Conservation (phyloP, 2,797 vertebrate genomes). For the Cichlasoma orientale region DNA sequence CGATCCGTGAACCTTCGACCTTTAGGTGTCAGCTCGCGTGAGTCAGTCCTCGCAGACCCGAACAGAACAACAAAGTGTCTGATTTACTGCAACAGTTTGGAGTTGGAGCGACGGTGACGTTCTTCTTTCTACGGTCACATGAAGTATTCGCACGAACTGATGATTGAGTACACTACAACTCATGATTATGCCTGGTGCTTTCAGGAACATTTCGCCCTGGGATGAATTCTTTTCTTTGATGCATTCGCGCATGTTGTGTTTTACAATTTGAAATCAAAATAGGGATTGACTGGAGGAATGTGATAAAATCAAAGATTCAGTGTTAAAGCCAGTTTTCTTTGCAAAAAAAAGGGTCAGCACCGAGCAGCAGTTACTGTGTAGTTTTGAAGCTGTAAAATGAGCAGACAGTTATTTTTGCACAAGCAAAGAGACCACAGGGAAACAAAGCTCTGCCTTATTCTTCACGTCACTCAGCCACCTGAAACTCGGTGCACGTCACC, state of each 20-base stretch:
- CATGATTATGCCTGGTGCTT: background rate
- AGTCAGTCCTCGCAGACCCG: background rate
- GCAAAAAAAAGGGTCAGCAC: background rate
- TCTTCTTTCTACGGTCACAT: background rate
- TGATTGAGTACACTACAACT: conserved; percentile 42
- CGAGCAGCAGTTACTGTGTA: background rate
- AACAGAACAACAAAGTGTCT: background rate
- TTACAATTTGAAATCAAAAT: background rate
- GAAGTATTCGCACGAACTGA: background rate
- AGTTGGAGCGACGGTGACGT: background rate
- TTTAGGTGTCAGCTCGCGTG: background rate
- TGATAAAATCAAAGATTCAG: background rate
- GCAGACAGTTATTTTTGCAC: background rate
- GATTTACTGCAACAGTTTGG: background rate
- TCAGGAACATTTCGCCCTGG: background rate
- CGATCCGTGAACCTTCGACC: conserved; percentile 23
- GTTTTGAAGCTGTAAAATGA: background rate
- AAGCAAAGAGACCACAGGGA: background rate
- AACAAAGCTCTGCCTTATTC: background rate
- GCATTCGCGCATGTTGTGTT: background rate
- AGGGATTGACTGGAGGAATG: background rate
- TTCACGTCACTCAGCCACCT: background rate
- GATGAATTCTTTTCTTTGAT: background rate
- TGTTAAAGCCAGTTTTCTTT: background rate
- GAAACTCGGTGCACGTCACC: background rate